Conservation (phyloP, 53 echinoderm and acorn worm species). For the Zoroaster sp. region DNA sequence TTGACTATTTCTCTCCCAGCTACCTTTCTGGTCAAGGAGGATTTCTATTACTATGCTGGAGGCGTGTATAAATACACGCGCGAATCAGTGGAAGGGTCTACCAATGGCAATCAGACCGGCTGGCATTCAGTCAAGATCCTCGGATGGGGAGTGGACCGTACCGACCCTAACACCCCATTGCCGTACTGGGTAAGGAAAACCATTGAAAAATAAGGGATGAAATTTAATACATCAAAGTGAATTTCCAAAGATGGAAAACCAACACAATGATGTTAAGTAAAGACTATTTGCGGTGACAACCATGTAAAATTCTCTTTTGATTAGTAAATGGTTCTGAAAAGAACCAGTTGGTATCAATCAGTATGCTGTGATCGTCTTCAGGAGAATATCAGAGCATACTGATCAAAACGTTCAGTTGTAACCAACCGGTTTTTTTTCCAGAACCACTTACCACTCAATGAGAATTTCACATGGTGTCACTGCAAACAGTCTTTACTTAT, state of each 20-base stretch:
- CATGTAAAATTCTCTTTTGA: too few species aligned
- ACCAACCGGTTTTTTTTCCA: too few species aligned
- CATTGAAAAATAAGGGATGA: background rate
- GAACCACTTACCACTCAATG: too few species aligned
- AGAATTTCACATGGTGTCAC: too few species aligned
- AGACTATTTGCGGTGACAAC: too few species aligned
- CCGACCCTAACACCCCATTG: conserved; percentile 11
- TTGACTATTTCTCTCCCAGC: conserved; percentile 47
- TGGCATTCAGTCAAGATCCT: conserved; percentile 79
- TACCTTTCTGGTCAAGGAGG: conserved; percentile 81
- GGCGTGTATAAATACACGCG: conserved; percentile 73
- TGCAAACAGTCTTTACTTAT: too few species aligned
- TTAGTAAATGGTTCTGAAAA: too few species aligned
- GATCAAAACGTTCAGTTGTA: too few species aligned
- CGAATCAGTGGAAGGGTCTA: background rate
- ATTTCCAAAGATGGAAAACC: background rate
- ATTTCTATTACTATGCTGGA: conserved; percentile 72
- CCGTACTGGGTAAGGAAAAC: conserved; percentile 79
- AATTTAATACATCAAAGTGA: background rate
- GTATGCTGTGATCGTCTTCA: too few species aligned
- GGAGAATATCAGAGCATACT: too few species aligned
- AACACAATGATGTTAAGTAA: background rate
- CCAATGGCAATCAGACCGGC: conserved; percentile 32
- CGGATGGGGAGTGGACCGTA: conserved; percentile 76
- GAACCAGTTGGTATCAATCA: too few species aligned